Conservation (phyloP, 2,888 invertebrate species). For the Gastrophysa polygoni region DNA sequence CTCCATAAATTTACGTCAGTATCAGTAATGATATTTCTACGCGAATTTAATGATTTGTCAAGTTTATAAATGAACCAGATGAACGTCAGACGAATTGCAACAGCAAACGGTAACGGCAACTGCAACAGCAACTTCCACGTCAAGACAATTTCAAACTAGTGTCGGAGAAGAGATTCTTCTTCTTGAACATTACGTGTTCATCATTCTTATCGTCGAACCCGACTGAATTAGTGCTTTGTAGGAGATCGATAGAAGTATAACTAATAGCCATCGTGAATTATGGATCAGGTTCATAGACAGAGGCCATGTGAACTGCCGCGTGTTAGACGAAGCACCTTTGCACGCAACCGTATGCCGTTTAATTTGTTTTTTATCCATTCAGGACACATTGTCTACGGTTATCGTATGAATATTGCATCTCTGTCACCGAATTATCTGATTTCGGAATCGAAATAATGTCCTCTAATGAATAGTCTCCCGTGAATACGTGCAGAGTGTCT, state of each 20-base stretch:
- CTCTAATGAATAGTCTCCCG: conserved; percentile 4
- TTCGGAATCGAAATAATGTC: conserved; percentile 10
- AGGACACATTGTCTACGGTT: conserved; percentile 6
- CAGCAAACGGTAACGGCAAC: too few species aligned
- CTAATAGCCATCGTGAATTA: conserved; percentile 49
- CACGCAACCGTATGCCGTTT: conserved; percentile 39
- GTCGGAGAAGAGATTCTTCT: too few species aligned
- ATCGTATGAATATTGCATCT: conserved; percentile 16
- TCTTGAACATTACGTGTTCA: background rate
- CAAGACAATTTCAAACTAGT: too few species aligned
- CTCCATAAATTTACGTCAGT: too few species aligned
- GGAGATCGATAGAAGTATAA: conserved; percentile 44
- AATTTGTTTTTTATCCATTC: conserved; percentile 10
- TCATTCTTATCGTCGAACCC: background rate
- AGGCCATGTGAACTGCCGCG: conserved; percentile 46
- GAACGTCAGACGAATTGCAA: too few species aligned
- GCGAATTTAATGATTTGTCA: too few species aligned
- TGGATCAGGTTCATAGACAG: conserved; percentile 43
- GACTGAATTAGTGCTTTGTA: background rate
- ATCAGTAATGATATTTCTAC: too few species aligned
- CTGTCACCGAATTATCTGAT: conserved; percentile 10
- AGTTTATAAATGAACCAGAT: too few species aligned
- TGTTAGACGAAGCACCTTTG: conserved; percentile 36
- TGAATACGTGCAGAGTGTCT: background rate
- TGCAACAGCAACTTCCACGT: too few species aligned